A percentile compares a stretch with the other conserved stretches of the same genome.
These are phyloP conservation scores for Phodopus roborovskii DNA, from an alignment of 2,113 vertebrate genomes.

Conservation along the genomic window DNA sequence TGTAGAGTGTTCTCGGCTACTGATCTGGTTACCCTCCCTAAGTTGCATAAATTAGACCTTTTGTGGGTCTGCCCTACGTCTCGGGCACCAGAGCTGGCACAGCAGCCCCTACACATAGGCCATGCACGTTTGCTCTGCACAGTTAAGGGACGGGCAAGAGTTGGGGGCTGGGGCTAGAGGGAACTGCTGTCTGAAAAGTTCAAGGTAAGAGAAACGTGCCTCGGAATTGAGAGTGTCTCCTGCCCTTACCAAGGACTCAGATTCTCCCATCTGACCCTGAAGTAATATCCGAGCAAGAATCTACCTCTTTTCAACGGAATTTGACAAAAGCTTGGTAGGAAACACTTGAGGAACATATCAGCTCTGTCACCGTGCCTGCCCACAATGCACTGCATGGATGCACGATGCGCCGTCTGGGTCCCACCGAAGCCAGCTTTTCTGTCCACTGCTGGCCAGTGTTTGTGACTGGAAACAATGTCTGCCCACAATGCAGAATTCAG, in stretches of 20 bases:
- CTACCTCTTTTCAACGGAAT: constrained; percentile 75
- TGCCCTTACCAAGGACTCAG: constrained; percentile 82
- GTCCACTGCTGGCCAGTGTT: constrained; percentile 35
- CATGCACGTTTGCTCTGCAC: constrained; percentile 90
- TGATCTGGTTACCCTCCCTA: constrained; percentile 90
- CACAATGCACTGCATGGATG: constrained; percentile 59
- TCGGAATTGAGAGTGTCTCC: constrained; percentile 76
- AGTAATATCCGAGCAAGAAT: constrained; percentile 80
- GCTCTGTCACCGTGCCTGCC: constrained; percentile 58
- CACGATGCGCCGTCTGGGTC: constrained; percentile 48
- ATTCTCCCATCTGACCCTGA: constrained; percentile 80
- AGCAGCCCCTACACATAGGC: constrained; percentile 85
- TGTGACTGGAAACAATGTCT: constrained; percentile 78
- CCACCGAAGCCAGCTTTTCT: constrained; percentile 69
- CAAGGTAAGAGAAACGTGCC: constrained; percentile 80
- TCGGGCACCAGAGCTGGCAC: constrained; percentile 79
- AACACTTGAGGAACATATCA: constrained; percentile 72
- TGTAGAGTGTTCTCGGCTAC: constrained; percentile 86
- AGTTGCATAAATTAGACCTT: constrained; percentile 92
- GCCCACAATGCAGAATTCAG: constrained; percentile 74
- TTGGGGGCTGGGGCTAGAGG: constrained; percentile 59
- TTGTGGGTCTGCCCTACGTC: constrained; percentile 86
- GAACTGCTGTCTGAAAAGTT: constrained; percentile 82
- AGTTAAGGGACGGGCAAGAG: constrained; percentile 74
- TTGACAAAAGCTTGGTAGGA: constrained; percentile 76